Percentiles rank a stretch among this genome's conserved stretches.
phyloP scores from a whole-genome alignment of 2,113 vertebrate species.

The Pteronura brasiliensis region DNA sequence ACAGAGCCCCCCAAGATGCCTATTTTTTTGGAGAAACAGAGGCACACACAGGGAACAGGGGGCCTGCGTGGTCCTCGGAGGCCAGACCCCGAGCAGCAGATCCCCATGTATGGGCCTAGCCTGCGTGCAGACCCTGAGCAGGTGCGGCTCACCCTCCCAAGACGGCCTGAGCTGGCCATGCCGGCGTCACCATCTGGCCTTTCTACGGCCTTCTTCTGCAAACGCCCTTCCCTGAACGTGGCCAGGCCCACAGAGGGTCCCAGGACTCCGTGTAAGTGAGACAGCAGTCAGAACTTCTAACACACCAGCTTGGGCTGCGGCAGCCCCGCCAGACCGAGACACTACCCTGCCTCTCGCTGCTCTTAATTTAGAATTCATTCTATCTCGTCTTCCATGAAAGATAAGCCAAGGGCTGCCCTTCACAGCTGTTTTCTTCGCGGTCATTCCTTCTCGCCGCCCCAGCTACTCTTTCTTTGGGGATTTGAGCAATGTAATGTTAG shows the following conservation, averaged over 20 bases:
- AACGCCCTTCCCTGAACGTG: background rate
- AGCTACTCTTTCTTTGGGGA: constrained; percentile 84
- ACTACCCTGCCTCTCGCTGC: constrained; percentile 68
- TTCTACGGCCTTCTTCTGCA: too few relatives aligned
- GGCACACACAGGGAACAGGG: background rate
- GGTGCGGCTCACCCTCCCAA: background rate
- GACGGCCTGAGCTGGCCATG: background rate
- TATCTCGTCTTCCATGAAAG: constrained; percentile 83
- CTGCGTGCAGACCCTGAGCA: fast-evolving
- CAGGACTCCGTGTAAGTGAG: background rate
- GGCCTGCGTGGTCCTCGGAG: too few relatives aligned
- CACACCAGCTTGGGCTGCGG: constrained; percentile 13
- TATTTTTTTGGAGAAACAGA: background rate
- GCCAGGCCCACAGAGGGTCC: background rate
- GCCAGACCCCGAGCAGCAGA: too few relatives aligned
- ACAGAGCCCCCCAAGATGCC: fast-evolving
- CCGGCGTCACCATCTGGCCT: fast-evolving
- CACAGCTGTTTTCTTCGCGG: constrained; percentile 87
- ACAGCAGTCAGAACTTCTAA: constrained; percentile 33
- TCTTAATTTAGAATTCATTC: constrained; percentile 84
- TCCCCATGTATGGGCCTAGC: too few relatives aligned
- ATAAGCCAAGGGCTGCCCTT: constrained; percentile 88
- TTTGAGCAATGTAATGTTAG: constrained; percentile 87
- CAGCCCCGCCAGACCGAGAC: constrained; percentile 37
- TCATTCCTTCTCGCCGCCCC: constrained; percentile 83